Conservation (phyloP, 2,797 vertebrate genomes). For the Hyperoplus immaculatus region DNA sequence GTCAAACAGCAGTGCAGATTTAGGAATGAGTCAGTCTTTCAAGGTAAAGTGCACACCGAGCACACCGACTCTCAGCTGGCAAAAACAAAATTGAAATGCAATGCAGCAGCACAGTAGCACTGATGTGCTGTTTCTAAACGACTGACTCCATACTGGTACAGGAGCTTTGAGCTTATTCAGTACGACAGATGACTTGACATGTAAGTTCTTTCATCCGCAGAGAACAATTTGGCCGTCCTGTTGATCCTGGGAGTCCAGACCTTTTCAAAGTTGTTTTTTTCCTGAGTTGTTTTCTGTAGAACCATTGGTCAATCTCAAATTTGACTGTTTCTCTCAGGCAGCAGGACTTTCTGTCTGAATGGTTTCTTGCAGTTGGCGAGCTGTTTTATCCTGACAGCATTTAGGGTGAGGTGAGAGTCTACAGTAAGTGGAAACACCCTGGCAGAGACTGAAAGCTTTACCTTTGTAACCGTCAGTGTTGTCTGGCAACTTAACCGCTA, state of each 20-base stretch:
- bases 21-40: conserved; percentile 54
- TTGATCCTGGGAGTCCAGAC: conserved; percentile 36
- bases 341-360: conserved; percentile 26
- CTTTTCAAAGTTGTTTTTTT: conserved; percentile 8
- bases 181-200: conserved; percentile 37
- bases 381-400: conserved; percentile 43
- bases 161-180: conserved; percentile 31
- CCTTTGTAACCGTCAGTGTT: conserved; percentile 32
- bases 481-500: conserved; percentile 30
- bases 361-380: conserved; percentile 24
- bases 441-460: conserved; percentile 45
- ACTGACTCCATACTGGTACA: conserved; percentile 25
- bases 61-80: conserved; percentile 38
- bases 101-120: conserved; percentile 39
- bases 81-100: conserved; percentile 58
- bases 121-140: conserved; percentile 51
- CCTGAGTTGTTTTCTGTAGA: conserved; percentile 21
- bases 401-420: conserved; percentile 40
- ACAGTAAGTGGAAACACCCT: conserved; percentile 42
- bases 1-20: conserved; percentile 34
- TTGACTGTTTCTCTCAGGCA: conserved; percentile 17
- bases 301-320: conserved; percentile 20
- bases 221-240: conserved; percentile 36
- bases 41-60: conserved; percentile 39
- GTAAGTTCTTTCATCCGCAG: conserved; percentile 36